A percentile compares a stretch with the other conserved stretches of the same genome.
These are phyloP conservation scores for Hippocampus mohnikei DNA, from an alignment of 2,113 vertebrate genomes.

Conservation along the genomic window DNA sequence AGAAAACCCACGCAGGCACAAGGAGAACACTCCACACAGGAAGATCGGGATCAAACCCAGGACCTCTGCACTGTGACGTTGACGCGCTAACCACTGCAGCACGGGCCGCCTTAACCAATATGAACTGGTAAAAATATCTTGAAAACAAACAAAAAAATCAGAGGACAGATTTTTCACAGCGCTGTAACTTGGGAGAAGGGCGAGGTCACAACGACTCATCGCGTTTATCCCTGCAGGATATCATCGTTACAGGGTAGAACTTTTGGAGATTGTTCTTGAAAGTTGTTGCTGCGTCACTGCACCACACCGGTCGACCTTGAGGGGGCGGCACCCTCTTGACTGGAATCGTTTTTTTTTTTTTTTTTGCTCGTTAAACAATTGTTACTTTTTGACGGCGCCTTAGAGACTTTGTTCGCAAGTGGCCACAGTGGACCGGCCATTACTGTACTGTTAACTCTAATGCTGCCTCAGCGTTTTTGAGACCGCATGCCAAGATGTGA, in stretches of 20 bases:
- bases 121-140: too few relatives aligned
- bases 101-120: too few relatives aligned
- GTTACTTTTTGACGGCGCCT: background rate
- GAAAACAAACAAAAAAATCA: too few relatives aligned
- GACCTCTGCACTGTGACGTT: too few relatives aligned
- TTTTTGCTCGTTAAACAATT: background rate
- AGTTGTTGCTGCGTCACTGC: background rate
- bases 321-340: background rate
- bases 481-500: background rate
- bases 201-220: background rate
- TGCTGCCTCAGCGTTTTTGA: background rate
- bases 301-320: background rate
- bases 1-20: too few relatives aligned
- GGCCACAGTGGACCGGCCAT: background rate
- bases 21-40: too few relatives aligned
- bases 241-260: background rate
- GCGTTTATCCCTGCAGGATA: background rate
- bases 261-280: background rate
- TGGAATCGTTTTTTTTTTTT: background rate
- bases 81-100: too few relatives aligned
- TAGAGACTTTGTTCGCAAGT: background rate
- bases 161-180: too few relatives aligned
- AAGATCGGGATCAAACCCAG: too few relatives aligned
- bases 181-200: background rate
- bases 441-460: background rate